Evolutionary conservation across 2,888 invertebrate genomes (phyloP), one percentile per base, ranked within the genome.

Genomic region (Lottia scabra): DNA sequence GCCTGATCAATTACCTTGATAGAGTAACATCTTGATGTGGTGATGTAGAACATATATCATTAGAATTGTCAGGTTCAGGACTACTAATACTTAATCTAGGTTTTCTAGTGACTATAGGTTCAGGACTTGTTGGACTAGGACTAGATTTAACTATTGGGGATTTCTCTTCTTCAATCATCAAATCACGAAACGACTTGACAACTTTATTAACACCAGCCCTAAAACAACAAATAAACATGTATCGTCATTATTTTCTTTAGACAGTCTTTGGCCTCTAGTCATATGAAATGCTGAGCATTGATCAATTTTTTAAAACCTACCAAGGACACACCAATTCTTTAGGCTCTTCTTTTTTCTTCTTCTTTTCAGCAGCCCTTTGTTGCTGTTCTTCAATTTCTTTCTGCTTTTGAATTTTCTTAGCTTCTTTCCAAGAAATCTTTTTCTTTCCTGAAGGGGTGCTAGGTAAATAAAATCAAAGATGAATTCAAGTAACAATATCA

Each of bases 181-280:
- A 74, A 70, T 85, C 86, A 69, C 86, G 79, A 76, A 87, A 87
- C 30, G 87, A 87, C 67, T 80, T 76, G 15, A 85, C 83, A 10
- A 83, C 81, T 30, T 78, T 78, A 69, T 73, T 83, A 15, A 84
- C 72, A 44, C 81, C 75, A 38, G 80, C 84, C 87, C 87, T 87
- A 75, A 15, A 68, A 71, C 38, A 65, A 65, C 30, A 56, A 19
- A 63, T 65, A 2, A 16, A 38, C 38, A 38, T 38, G 38, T 8
- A 10, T n/a, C n/a, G n/a, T n/a, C n/a, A n/a, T n/a, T n/a, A n/a
- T n/a, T n/a, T n/a, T n/a, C n/a, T n/a, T n/a, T n/a, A n/a, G n/a
- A n/a, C n/a, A n/a, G n/a, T n/a, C n/a, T n/a, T n/a, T n/a, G n/a
- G n/a, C n/a, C n/a, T n/a, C n/a, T n/a, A n/a, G n/a, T n/a, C 10